phyloP scores from a whole-genome alignment of 2,113 vertebrate genomes.

The Grallaria varia region DNA sequence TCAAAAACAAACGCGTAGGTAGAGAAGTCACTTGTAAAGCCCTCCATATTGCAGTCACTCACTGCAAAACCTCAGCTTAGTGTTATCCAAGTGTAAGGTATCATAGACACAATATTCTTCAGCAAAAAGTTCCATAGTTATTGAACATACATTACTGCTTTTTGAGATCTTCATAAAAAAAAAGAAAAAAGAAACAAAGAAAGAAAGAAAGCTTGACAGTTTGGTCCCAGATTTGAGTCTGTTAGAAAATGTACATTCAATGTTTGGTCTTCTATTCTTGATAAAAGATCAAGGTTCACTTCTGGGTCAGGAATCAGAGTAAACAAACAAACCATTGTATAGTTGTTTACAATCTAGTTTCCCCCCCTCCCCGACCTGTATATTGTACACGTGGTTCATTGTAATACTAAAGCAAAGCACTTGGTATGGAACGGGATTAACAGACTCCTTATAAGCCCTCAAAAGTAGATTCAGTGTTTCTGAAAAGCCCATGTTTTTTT shows the following conservation, averaged over 20 bases:
- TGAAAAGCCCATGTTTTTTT: slow-evolving; percentile 90
- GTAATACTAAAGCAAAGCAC: slow-evolving; percentile 77
- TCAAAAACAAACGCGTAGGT: slow-evolving; percentile 56
- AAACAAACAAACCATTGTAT: slow-evolving; percentile 75
- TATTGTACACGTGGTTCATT: slow-evolving; percentile 51
- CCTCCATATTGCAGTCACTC: slow-evolving; percentile 65
- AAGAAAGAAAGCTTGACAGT: slow-evolving; percentile 46
- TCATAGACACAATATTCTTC: slow-evolving; percentile 45
- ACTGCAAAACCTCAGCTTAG: slow-evolving; percentile 42
- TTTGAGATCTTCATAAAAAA: slow-evolving; percentile 72
- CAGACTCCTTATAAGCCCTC: slow-evolving; percentile 75
- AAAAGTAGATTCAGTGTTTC: slow-evolving; percentile 75
- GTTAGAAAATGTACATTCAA: slow-evolving; percentile 94
- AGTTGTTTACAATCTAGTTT: slow-evolving; percentile 66
- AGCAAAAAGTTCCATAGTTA: slow-evolving; percentile 31
- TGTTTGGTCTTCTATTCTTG: slow-evolving; percentile 79
- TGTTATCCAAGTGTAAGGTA: slow-evolving; percentile 27
- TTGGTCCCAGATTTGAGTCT: slow-evolving; percentile 87
- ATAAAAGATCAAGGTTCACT: slow-evolving; percentile 80
- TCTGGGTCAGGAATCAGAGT: slow-evolving; percentile 80
- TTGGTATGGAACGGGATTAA: slow-evolving; percentile 72
- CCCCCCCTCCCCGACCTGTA: not conserved
- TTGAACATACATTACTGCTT: slow-evolving; percentile 54
- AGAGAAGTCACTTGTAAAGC: slow-evolving; percentile 70
- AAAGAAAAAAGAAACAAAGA: slow-evolving; percentile 41